A percentile compares a stretch with the other conserved stretches of the same genome.
phyloP scores from a whole-genome alignment of 2,113 vertebrate species.

The Chauna torquata region DNA sequence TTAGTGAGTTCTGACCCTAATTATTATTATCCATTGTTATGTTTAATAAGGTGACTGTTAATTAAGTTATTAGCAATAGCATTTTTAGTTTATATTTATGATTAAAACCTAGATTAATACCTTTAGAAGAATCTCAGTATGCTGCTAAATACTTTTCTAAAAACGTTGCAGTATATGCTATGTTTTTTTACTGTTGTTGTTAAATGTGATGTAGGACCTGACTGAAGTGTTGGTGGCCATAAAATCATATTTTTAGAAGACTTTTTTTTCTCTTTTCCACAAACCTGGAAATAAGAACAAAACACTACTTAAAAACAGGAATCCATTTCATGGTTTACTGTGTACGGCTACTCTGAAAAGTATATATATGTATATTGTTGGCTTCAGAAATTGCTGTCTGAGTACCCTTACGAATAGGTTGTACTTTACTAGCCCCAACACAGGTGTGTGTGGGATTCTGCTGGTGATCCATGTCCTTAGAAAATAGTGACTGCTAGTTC shows the following conservation, averaged over 20 bases:
- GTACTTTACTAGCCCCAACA: not conserved
- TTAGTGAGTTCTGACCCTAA: not conserved
- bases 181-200: not conserved
- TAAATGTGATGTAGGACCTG: not conserved
- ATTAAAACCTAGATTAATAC: not conserved
- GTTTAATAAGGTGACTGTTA: not conserved
- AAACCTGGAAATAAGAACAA: not conserved
- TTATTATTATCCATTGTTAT: not conserved
- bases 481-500: not conserved
- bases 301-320: not conserved
- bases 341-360: not conserved
- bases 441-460: not conserved
- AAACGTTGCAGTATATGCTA: not conserved
- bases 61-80: not conserved
- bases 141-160: not conserved
- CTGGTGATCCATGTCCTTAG: not conserved
- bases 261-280: not conserved
- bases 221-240: not conserved
- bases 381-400: not conserved
- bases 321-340: not conserved
- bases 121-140: not conserved
- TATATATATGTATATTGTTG: not conserved
- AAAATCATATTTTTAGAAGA: not conserved
- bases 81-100: not conserved
- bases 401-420: not conserved